These are phyloP conservation scores for Atherinomorus stipes DNA, from an alignment of 2,113 vertebrate genomes.

Conservation along the genomic window DNA sequence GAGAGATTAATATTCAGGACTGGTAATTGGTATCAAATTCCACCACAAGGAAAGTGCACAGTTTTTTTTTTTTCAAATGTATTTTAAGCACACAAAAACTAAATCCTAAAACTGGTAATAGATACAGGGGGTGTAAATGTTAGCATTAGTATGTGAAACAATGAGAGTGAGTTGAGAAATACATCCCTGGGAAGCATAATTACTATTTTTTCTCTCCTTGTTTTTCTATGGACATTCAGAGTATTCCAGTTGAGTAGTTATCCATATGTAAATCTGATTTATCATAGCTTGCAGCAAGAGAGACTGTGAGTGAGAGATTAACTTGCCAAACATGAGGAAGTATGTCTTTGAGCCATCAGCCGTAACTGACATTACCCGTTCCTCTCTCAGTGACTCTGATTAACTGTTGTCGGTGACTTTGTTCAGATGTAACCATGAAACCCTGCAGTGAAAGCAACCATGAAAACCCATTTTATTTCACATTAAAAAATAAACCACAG, in stretches of 20 bases:
- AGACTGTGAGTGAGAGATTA: constrained; percentile 37
- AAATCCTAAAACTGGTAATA: too few species aligned
- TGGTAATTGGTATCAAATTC: too few species aligned
- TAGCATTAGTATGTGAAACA: background rate
- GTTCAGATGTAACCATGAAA: constrained; percentile 32
- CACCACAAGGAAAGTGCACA: too few species aligned
- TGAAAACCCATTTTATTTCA: constrained; percentile 44
- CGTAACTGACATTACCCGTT: constrained; percentile 66
- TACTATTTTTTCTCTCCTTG: constrained; percentile 17
- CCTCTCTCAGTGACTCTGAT: constrained; percentile 55
- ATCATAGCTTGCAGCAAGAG: constrained; percentile 61
- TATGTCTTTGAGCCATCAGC: constrained; percentile 60
- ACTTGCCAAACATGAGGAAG: constrained; percentile 60
- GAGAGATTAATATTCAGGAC: too few species aligned
- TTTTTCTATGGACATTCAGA: constrained; percentile 30
- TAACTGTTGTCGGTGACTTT: constrained; percentile 46
- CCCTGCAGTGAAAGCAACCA: constrained; percentile 21
- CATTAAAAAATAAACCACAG: constrained; percentile 20
- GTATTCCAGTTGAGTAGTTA: constrained; percentile 54
- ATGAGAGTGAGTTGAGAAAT: background rate
- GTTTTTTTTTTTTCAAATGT: too few species aligned
- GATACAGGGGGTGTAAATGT: background rate
- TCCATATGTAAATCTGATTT: constrained; percentile 63
- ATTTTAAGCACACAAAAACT: too few species aligned
- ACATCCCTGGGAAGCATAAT: constrained; percentile 12